Evolutionary conservation across 2,888 invertebrate species (phyloP), one percentile per base, ranked within the genome.

Genomic region (Caenorhabditis sp.): DNA sequence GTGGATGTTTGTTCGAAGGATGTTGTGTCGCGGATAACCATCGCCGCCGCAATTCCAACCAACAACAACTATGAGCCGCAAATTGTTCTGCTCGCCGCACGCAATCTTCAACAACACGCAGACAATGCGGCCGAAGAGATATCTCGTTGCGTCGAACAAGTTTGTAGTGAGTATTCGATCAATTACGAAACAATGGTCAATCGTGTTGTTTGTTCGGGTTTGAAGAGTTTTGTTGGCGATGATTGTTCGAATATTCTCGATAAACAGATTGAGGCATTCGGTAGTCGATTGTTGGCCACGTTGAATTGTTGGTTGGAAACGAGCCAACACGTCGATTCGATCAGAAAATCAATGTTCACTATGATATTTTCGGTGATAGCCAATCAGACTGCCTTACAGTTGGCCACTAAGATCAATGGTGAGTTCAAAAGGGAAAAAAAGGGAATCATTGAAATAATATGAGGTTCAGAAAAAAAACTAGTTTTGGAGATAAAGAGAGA

Each of bases 331-430:
- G 37, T 79, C 19, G 72, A 77, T 19, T 36, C 51, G 14, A 26
- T 79, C 14, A 62, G 62, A 21, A 75, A 75, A 53, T 26, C 69
- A 17, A 58, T 77, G n/a, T 72, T 74, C 55, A 26, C 63, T 10
- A 72, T 79, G 73, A 69, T 81, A 31, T 54, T 77, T 36, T 68
- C 73, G 51, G 72, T 82, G 59, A 54, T 81, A 43, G 70, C 77
- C 14, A 63, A 60, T 17, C 73, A 65, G 21, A 37, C 65, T 23
- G 66, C 68, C 1, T 37, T 73, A 4, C 65, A 62, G 23, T 24
- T 63, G 14, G 68, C 65, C 2, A 66, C 59, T 19, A 64, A 69
- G 26, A 54, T 69, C 58, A 59, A 59, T 26, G 43, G 57, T 58
- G 4, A 53, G 23, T 23, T 53, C 3, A 23, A 53, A 43, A 12